A percentile compares a stretch with the other conserved stretches of the same genome.
Evolutionary conservation across 2,113 vertebrate species (phyloP).

Genomic region (Lonchura striata): DNA sequence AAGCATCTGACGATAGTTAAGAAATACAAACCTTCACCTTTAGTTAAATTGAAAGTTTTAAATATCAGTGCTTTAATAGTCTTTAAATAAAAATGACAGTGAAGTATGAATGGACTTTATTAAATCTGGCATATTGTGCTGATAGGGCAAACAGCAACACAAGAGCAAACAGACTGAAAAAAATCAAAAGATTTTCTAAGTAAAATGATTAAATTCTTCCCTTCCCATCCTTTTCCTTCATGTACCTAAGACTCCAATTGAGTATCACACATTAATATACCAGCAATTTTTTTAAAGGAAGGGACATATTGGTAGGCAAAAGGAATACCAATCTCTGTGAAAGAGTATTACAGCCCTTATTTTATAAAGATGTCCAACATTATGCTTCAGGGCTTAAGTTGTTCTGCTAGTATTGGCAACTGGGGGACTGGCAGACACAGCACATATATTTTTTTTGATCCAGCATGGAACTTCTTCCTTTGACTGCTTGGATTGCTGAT

Average conservation of each 20-base stretch:
- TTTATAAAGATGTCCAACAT: neutral
- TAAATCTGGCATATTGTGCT: neutral
- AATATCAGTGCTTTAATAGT: neutral
- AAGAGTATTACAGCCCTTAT: neutral
- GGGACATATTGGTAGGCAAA: neutral
- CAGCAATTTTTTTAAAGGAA: neutral
- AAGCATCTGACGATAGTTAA: neutral
- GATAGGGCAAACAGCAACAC: neutral
- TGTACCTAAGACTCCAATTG: neutral
- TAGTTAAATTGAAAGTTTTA: neutral
- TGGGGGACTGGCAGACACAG: neutral
- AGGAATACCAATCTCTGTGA: neutral
- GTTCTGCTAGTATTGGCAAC: neutral
- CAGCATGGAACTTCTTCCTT: neutral
- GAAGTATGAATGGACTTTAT: neutral
- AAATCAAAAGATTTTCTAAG: neutral
- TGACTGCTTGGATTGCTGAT: neutral
- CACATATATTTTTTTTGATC: neutral
- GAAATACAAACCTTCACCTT: neutral
- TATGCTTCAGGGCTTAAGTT: neutral
- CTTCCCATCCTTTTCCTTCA: neutral
- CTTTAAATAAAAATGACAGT: conserved; percentile 13
- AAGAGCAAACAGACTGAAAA: neutral
- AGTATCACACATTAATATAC: neutral
- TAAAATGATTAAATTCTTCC: neutral